Conservation (phyloP, 2,888 invertebrate species). For the Drosophila mercatorum region DNA sequence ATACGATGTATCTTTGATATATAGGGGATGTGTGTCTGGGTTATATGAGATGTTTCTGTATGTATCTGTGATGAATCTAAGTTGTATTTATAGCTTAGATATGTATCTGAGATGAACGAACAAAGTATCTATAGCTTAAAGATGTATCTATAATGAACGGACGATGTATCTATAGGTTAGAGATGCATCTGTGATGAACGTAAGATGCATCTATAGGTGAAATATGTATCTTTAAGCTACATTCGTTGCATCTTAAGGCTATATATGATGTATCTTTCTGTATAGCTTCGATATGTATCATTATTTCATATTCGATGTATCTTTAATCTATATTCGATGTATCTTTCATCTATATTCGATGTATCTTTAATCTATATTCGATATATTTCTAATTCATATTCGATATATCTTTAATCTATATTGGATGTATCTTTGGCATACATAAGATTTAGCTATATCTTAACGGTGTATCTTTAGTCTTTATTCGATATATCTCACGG, state of each 20-base stretch:
- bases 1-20: neutral
- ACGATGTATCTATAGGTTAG: too few species aligned
- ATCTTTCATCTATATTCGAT: neutral
- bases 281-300: too few species aligned
- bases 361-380: neutral
- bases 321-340: neutral
- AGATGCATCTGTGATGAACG: neutral
- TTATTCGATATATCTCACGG: too few species aligned
- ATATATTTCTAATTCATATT: neutral
- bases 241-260: too few species aligned
- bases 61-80: too few species aligned
- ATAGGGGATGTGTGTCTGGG: too few species aligned
- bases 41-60: neutral
- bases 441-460: too few species aligned
- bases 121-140: too few species aligned
- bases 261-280: neutral
- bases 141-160: neutral
- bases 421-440: neutral
- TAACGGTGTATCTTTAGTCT: too few species aligned
- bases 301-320: neutral
- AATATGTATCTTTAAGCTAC: neutral
- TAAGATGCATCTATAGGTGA: too few species aligned
- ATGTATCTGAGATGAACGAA: too few species aligned
- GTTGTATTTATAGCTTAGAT: too few species aligned
- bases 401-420: neutral